Evolutionary conservation across 1,140 invertebrate species (phyloP).

Genomic region (Sitobion miscanthi): DNA sequence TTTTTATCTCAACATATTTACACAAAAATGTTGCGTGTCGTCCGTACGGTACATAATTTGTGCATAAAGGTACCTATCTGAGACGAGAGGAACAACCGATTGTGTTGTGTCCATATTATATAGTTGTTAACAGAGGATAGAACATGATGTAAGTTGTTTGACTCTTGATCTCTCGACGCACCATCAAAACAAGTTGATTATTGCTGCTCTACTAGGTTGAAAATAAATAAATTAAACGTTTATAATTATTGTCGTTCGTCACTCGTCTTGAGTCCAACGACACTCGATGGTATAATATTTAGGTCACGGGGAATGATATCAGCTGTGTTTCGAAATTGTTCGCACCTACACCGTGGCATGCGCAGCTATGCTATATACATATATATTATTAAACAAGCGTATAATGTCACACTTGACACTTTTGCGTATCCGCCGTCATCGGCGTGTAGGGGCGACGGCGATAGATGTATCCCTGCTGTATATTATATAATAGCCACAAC

Average conservation of each 20-base stretch:
- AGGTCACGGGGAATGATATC: not conserved
- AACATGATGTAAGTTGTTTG: conserved; percentile 16
- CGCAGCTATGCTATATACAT: not conserved
- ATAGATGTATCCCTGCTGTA: not conserved
- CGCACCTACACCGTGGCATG: not conserved
- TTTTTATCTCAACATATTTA: not conserved
- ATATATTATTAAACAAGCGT: not conserved
- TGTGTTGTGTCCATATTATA: not conserved
- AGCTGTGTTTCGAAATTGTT: not conserved
- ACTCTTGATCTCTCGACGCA: not conserved
- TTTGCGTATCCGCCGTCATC: not conserved
- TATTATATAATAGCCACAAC: not conserved
- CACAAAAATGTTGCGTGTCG: not conserved
- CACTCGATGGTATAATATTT: not conserved
- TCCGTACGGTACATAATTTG: not conserved
- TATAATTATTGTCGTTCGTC: not conserved
- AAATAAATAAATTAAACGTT: conserved; percentile 4
- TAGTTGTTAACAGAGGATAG: not conserved
- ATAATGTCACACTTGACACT: not conserved
- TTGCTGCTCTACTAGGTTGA: not conserved
- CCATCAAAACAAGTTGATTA: conserved; percentile 21
- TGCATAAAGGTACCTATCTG: not conserved
- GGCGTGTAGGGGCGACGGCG: not conserved
- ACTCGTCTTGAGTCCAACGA: not conserved
- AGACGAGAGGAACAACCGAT: not conserved